Evolutionary conservation across 2,113 vertebrate species (phyloP).

Genomic region (Pelecanoides urinatrix): DNA sequence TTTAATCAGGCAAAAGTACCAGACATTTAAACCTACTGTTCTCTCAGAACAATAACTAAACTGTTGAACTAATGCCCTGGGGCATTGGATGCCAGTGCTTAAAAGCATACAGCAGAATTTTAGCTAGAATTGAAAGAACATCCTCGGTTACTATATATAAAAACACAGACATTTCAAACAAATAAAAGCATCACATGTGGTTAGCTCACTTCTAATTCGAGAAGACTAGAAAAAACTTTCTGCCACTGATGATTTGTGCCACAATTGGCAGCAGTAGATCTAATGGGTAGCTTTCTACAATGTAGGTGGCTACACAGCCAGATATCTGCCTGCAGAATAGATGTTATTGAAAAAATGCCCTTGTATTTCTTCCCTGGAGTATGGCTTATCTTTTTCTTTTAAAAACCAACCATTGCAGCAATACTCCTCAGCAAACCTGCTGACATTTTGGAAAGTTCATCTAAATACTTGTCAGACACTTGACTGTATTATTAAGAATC

Average conservation of each 20-base stretch:
- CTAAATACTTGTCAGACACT: neutral
- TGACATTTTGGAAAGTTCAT: neutral
- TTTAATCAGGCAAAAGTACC: neutral
- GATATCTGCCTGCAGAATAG: neutral
- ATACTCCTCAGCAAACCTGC: neutral
- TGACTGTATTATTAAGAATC: neutral
- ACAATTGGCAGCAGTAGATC: neutral
- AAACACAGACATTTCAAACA: neutral
- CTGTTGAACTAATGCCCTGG: neutral
- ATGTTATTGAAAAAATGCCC: neutral
- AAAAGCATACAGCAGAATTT: neutral
- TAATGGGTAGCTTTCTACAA: neutral
- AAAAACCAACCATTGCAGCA: neutral
- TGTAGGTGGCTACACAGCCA: neutral
- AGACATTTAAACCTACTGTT: neutral
- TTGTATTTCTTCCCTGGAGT: neutral
- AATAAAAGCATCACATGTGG: neutral
- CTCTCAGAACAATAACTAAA: neutral
- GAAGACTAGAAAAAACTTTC: neutral
- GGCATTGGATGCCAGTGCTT: accelerated
- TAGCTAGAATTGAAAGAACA: neutral
- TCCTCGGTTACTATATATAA: neutral
- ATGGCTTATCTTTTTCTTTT: neutral
- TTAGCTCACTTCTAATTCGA: neutral
- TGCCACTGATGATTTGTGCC: neutral